A percentile compares a stretch with the other conserved stretches of the same genome.
phyloP scores from a whole-genome alignment of 2,113 vertebrate genomes.

The Perognathus longimembris region DNA sequence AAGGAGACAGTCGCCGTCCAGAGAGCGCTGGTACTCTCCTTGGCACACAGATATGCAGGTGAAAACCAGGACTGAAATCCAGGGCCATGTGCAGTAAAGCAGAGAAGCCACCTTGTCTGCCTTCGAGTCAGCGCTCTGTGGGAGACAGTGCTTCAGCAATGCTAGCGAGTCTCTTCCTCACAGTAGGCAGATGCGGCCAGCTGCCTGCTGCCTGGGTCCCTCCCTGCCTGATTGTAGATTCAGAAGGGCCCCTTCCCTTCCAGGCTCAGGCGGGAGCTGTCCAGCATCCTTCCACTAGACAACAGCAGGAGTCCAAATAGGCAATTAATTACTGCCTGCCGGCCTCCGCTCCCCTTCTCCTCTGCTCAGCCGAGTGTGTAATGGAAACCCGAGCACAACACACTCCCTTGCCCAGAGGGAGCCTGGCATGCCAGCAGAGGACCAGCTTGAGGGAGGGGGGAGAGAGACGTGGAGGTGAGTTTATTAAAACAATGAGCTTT shows the following conservation, averaged over 20 bases:
- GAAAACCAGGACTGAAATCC: neutral
- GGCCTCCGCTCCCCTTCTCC: slow-evolving; percentile 80
- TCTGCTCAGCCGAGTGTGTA: slow-evolving; percentile 95
- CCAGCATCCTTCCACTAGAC: slow-evolving; percentile 77
- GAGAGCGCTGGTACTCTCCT: neutral
- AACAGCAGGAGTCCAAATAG: slow-evolving; percentile 87
- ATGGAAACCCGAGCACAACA: slow-evolving; percentile 91
- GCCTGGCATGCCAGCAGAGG: slow-evolving; percentile 82
- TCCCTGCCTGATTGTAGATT: slow-evolving; percentile 2
- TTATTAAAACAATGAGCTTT: slow-evolving; percentile 79
- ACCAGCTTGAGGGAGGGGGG: slow-evolving; percentile 68
- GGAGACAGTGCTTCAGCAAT: no score
- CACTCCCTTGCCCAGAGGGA: slow-evolving; percentile 85
- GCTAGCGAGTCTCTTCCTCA: neutral
- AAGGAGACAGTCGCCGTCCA: neutral
- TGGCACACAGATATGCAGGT: neutral
- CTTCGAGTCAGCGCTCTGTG: neutral
- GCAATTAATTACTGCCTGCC: slow-evolving; percentile 89
- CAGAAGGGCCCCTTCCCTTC: slow-evolving; percentile 38
- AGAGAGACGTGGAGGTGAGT: slow-evolving; percentile 66
- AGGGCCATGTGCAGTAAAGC: no score
- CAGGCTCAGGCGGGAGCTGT: slow-evolving; percentile 76
- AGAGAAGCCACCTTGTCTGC: neutral
- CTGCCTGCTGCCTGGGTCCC: neutral
- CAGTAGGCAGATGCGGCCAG: neutral